Evolutionary conservation across 2,888 invertebrate genomes (phyloP).

Genomic region (Helleia helle): DNA sequence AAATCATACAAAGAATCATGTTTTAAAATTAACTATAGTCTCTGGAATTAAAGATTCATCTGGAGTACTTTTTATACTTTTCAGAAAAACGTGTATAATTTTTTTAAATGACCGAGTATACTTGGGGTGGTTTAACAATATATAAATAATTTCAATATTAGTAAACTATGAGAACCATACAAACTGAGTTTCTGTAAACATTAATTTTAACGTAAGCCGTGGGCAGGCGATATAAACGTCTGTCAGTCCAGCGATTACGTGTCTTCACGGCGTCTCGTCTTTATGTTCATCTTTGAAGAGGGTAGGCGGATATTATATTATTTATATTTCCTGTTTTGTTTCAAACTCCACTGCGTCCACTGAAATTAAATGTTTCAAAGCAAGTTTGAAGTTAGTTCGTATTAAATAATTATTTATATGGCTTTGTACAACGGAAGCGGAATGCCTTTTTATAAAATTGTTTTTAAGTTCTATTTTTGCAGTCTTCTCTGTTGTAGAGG

Average conservation of each 20-base stretch:
- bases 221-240: not conserved
- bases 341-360: not conserved
- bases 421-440: not conserved
- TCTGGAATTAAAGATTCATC: too few species aligned
- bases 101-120: too few species aligned
- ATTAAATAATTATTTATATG: not conserved
- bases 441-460: not conserved
- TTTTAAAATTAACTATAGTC: too few species aligned
- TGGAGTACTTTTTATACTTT: too few species aligned
- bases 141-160: too few species aligned
- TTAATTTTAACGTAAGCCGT: not conserved
- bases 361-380: constrained; percentile 2
- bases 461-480: not conserved
- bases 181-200: too few species aligned
- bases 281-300: not conserved
- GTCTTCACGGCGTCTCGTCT: not conserved
- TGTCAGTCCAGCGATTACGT: not conserved
- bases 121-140: too few species aligned
- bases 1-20: too few species aligned
- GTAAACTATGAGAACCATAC: too few species aligned
- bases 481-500: not conserved
- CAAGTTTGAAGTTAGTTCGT: not conserved
- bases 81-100: too few species aligned
- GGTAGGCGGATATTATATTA: constrained; percentile 4
- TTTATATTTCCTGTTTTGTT: constrained; percentile 6